These are phyloP conservation scores for Entomyzon cyanotis DNA, from an alignment of 2,113 vertebrate species.

Conservation along the genomic window DNA sequence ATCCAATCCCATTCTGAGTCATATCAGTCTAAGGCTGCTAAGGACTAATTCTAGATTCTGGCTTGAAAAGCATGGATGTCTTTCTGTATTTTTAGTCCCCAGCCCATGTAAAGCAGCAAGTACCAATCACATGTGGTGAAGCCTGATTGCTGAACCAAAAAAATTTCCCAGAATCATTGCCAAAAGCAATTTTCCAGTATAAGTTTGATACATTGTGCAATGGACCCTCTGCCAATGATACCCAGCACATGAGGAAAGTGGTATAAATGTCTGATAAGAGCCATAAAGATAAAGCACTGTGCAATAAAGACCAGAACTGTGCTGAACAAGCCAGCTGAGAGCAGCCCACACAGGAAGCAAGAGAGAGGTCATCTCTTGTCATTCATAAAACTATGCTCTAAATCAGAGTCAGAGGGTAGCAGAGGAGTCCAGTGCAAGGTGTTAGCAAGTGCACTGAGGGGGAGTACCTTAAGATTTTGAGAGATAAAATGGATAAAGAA, in stretches of 20 bases:
- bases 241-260: not conserved
- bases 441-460: not conserved
- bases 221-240: not conserved
- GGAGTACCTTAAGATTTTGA: not conserved
- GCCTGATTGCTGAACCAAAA: not conserved
- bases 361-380: not conserved
- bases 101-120: not conserved
- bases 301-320: slow-evolving; percentile 7
- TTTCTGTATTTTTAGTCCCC: not conserved
- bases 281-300: slow-evolving; percentile 29
- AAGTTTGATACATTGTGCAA: not conserved
- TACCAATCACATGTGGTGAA: not conserved
- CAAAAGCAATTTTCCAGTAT: slow-evolving; percentile 4
- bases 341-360: not conserved
- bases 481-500: not conserved
- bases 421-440: not conserved
- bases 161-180: not conserved
- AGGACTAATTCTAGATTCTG: not conserved
- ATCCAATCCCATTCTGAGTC: not conserved
- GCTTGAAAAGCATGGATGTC: not conserved
- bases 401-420: not conserved
- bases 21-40: not conserved
- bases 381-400: not conserved
- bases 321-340: not conserved
- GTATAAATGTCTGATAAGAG: slow-evolving; percentile 23